Base-by-base conservation (phyloP, 64 coral and sea anemone species). In the Acropora tenuis region DNA sequence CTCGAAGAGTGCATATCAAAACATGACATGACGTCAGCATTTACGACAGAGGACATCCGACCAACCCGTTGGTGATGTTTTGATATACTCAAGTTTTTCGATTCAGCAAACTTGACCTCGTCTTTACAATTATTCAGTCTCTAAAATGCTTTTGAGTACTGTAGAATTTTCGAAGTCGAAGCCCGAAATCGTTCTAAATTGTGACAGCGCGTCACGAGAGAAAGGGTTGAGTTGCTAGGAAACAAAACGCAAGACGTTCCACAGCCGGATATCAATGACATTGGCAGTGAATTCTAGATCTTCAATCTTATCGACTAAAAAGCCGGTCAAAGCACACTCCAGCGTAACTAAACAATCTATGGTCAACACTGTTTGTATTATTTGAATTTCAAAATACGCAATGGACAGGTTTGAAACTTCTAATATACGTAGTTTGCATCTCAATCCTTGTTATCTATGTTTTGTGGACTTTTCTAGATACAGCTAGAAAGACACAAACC, bases 11-110 rank as follows among this genome's bases (percentile, higher is more conserved):
- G 8, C 11, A 57, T 47, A 40, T 47, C 58, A 68, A 67, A 67
- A 67, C 42, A 69, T 71, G 63, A 9, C 47, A 6, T 85, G 82
- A 85, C 82, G 82, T 85, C 43, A 63, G 43, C 60, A 30, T n/a
- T 67, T 15, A 71, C 82, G 65, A 9, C 10, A 68, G 7, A 48
- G 65, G 82, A 85, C 65, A 46, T 85, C 82, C 82, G 61, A 10
- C 40, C 20, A 1, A 58, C 55, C 49, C 1, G 10, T 1, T 48
- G 19, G 48, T 45, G 15, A 1, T 43, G 48, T 69, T 46, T 65
- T 42, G 4, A 5, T 47, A 11, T 47, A 48, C 40, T 45, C 82
- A 30, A 0, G 5, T 6, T 1, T 1, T 2, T 1, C 57, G 47
- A 79, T 75, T 75, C 9, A 40, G 30, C 11, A 17, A 61, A 5